These are phyloP conservation scores for Murina feae DNA, from an alignment of 2,113 vertebrate genomes.

Conservation along the genomic window DNA sequence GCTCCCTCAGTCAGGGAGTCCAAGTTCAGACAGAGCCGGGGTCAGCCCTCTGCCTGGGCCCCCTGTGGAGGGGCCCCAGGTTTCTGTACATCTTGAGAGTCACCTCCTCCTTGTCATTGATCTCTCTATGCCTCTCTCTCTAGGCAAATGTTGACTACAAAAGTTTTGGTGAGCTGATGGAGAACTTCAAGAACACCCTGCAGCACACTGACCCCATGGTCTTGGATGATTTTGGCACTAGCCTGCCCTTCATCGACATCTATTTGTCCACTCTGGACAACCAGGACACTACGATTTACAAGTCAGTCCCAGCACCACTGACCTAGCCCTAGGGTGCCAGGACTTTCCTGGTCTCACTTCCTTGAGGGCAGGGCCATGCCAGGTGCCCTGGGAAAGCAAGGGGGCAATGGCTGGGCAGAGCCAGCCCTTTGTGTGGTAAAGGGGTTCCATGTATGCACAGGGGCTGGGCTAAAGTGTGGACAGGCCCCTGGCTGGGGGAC, in stretches of 20 bases:
- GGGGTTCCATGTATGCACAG: not conserved
- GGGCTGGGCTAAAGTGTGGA: not conserved
- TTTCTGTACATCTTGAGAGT: not conserved
- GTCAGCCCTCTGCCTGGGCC: not conserved
- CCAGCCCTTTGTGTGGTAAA: not conserved
- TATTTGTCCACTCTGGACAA: constrained; percentile 64
- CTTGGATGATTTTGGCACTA: constrained; percentile 66
- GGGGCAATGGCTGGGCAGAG: not conserved
- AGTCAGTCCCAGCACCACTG: constrained; percentile 34
- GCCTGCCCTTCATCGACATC: constrained; percentile 60
- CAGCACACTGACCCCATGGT: constrained; percentile 35
- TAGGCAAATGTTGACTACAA: constrained; percentile 14
- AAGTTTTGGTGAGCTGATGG: constrained; percentile 63
- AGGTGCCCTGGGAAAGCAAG: not conserved
- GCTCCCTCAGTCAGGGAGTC: not conserved
- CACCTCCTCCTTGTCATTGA: rapidly evolving
- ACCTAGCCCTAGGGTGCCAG: not conserved
- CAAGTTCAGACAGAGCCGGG: not conserved
- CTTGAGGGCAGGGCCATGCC: not conserved
- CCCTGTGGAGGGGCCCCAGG: not conserved
- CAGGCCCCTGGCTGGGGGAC: not conserved
- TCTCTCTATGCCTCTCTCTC: not conserved
- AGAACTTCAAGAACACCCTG: constrained; percentile 56
- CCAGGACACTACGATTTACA: constrained; percentile 50
- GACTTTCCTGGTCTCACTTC: not conserved